Conservation (phyloP, 2,888 invertebrate species). For the Epirrita christyi region DNA sequence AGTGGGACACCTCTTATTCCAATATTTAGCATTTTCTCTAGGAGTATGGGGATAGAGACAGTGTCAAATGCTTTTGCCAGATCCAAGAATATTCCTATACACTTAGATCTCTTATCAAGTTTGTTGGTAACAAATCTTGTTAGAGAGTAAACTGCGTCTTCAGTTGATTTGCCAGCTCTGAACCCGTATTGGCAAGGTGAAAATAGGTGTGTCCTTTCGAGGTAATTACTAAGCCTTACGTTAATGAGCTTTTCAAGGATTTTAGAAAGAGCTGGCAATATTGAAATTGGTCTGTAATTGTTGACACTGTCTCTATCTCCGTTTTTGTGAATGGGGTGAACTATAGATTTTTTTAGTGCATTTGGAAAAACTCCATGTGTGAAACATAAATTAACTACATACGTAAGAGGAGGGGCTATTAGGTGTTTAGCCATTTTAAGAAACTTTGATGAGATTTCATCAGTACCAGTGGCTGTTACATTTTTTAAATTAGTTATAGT, state of each 20-base stretch:
- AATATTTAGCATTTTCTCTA: no score
- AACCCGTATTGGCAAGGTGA: neutral
- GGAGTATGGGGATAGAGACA: no score
- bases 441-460: conserved; percentile 5
- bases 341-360: neutral
- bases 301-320: no score
- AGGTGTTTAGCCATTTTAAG: neutral
- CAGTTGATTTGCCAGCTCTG: neutral
- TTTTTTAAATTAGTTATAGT: no score
- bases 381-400: neutral
- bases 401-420: neutral
- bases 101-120: no score
- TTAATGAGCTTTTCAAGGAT: no score
- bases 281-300: no score
- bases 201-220: neutral
- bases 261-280: no score
- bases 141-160: neutral
- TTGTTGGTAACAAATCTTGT: no score
- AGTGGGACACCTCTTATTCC: no score
- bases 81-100: no score
- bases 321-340: neutral
- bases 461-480: neutral
- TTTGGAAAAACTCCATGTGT: neutral
- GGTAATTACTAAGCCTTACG: neutral
- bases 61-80: no score